Conservation (phyloP, 2,888 invertebrate species). For the Nomada fucata region DNA sequence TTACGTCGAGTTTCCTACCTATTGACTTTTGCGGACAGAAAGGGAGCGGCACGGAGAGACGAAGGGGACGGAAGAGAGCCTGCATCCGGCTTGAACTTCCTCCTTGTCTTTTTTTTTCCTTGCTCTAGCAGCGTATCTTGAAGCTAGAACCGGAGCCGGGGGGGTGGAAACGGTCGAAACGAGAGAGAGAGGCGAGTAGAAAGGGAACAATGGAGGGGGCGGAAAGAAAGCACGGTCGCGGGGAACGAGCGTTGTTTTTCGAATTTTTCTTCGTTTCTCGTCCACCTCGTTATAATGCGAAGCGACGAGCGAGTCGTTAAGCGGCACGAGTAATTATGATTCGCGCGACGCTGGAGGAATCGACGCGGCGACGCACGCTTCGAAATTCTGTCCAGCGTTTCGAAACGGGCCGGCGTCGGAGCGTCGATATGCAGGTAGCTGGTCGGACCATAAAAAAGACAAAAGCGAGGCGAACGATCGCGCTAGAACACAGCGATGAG, state of each 20-base stretch:
- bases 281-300: neutral
- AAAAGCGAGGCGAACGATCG: neutral
- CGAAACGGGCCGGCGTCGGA: neutral
- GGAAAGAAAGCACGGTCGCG: neutral
- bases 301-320: constrained; percentile 37
- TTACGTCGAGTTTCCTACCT: constrained; percentile 69
- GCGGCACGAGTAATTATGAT: constrained; percentile 33
- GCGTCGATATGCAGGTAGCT: neutral
- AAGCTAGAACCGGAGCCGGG: constrained; percentile 15
- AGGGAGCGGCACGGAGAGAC: neutral
- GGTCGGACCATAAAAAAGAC: neutral
- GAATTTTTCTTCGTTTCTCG: constrained; percentile 18
- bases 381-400: constrained; percentile 22
- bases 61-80: constrained; percentile 49
- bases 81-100: constrained; percentile 49
- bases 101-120: neutral
- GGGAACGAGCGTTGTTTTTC: constrained; percentile 1
- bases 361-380: constrained; percentile 3
- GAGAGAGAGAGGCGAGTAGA: neutral
- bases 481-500: constrained; percentile 12
- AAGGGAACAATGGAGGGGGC: too few species aligned
- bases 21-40: constrained; percentile 61
- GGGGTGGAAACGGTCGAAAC: constrained; percentile 14
- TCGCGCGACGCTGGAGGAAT: constrained; percentile 26
- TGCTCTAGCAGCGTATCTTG: constrained; percentile 43